Evolutionary conservation across 2,888 invertebrate genomes (phyloP), one percentile per base, ranked within the genome.

Genomic region (Latheticus oryzae): DNA sequence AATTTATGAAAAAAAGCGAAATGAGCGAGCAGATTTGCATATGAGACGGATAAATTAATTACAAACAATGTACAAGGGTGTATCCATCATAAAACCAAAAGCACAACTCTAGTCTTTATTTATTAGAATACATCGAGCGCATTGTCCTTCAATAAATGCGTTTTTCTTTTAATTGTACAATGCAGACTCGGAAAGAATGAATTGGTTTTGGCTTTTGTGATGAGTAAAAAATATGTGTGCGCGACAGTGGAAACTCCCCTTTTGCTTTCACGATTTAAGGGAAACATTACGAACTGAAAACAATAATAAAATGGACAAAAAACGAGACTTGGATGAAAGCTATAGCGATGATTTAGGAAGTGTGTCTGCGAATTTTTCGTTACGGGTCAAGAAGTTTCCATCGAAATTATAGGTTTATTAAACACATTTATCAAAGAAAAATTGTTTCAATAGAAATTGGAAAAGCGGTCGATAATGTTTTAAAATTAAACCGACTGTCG

Each of bases 241-340:
- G 19, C n/a, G 30, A 17, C 24, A 19, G 26, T 48, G 52, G 55
- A 56, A 42, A 52, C 42, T 43, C 45, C 43, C 53, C 62, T 53
- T n/a, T n/a, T 40, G 45, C 32, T 52, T 54, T 65, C 33, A 55
- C 62, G 57, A 61, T 63, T 66, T 37, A 56, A 54, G 52, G 50
- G 62, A 62, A 63, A 63, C 64, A 63, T 65, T 61, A 47, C 60
- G 50, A 54, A 48, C 53, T 45, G 66, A 67, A 66, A 67, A 70
- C 65, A 69, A 69, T 65, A 65, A 66, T 65, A 67, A 69, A 69
- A 68, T 60, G 55, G 37, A 55, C 63, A 59, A 68, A 69, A 68
- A 69, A 65, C 57, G 26, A 26, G 50, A 26, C 43, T 51, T 65
- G 64, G 60, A 67, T 56, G 60, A 43, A 66, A 64, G 47, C 48